Percentiles rank a stretch among this genome's conserved stretches.
phyloP scores from a whole-genome alignment of 2,113 vertebrate genomes.

The Malurus elegans region DNA sequence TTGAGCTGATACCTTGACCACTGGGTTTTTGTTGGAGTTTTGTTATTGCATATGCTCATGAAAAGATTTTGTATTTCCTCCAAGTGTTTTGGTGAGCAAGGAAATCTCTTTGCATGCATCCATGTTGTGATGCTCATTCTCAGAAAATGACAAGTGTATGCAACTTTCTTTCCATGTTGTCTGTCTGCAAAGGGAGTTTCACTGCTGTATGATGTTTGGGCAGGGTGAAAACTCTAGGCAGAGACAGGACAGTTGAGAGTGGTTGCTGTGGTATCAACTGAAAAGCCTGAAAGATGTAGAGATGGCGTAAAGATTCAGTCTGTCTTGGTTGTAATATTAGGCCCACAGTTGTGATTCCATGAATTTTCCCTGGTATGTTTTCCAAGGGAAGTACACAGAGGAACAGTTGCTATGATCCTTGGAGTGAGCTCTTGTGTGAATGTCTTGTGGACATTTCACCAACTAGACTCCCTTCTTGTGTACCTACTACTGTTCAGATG shows the following conservation, averaged over 20 bases:
- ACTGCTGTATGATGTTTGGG: neutral
- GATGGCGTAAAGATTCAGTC: neutral
- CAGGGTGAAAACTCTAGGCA: neutral
- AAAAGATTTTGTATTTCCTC: neutral
- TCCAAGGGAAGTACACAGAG: too few relatives aligned
- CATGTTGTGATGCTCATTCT: neutral
- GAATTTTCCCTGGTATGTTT: neutral
- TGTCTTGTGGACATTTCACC: neutral
- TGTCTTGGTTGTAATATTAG: neutral
- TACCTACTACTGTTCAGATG: too few relatives aligned
- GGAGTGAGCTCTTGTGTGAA: neutral
- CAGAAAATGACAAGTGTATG: too few relatives aligned
- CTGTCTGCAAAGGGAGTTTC: neutral
- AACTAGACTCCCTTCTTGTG: neutral
- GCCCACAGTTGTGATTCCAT: too few relatives aligned
- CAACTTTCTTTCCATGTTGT: neutral
- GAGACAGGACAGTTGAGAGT: neutral
- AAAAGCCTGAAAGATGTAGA: neutral
- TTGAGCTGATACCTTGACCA: neutral
- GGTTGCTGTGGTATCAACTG: neutral
- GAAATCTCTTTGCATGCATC: neutral
- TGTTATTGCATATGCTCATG: neutral
- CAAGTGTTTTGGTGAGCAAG: neutral
- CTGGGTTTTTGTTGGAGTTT: neutral
- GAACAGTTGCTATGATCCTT: too few relatives aligned